phyloP scores from a whole-genome alignment of 2,113 vertebrate species.

The Australoheros scitulus region DNA sequence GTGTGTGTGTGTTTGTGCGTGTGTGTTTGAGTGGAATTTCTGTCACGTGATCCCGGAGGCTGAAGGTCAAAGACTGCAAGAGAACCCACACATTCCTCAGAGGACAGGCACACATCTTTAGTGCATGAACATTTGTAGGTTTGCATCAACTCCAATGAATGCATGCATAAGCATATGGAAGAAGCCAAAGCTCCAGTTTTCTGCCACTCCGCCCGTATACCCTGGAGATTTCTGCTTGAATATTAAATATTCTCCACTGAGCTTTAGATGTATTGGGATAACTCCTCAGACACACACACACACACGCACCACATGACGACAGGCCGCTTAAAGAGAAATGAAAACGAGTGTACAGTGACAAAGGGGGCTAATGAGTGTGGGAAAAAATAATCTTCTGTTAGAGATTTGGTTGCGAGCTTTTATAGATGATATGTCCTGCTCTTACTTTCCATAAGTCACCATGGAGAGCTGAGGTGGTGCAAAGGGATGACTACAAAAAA shows the following conservation, averaged over 20 bases:
- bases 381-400: conserved; percentile 45
- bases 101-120: conserved; percentile 73
- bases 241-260: conserved; percentile 58
- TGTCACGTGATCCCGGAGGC: conserved; percentile 71
- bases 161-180: conserved; percentile 45
- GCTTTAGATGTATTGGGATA: conserved; percentile 34
- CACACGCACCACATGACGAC: conserved; percentile 10
- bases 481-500: background rate
- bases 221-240: conserved; percentile 52
- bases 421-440: conserved; percentile 51
- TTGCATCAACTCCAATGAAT: conserved; percentile 28
- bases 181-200: conserved; percentile 28
- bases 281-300: background rate
- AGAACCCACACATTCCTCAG: conserved; percentile 76
- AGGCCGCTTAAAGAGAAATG: background rate
- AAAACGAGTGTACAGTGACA: conserved; percentile 31
- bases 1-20: conserved; percentile 6
- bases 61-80: conserved; percentile 76
- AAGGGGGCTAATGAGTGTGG: background rate
- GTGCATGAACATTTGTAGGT: conserved; percentile 39
- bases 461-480: conserved; percentile 9
- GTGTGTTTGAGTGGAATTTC: conserved; percentile 69
- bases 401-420: conserved; percentile 53
- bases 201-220: conserved; percentile 13
- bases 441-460: conserved; percentile 24